Evolutionary conservation across 2,113 vertebrate species (phyloP).

Genomic region (Sciurus niger): DNA sequence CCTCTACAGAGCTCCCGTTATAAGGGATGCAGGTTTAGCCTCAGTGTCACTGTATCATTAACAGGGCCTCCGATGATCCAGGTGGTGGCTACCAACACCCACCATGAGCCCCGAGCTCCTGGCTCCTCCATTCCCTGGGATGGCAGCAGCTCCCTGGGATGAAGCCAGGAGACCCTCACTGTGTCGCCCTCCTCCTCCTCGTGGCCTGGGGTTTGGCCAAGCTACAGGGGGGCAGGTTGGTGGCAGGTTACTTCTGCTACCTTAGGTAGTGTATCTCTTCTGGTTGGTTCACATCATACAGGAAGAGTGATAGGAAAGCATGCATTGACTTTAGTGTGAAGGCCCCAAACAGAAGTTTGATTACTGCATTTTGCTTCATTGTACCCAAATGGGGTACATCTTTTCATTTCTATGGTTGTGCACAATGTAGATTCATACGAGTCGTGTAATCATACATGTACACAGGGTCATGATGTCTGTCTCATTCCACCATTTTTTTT

Average conservation of each 20-base stretch:
- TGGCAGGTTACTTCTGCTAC: neutral
- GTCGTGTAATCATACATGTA: too few relatives aligned
- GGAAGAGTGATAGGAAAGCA: neutral
- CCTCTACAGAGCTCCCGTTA: neutral
- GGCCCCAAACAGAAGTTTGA: neutral
- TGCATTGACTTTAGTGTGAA: neutral
- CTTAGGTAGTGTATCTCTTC: neutral
- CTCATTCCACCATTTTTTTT: too few relatives aligned
- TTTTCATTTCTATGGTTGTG: too few relatives aligned
- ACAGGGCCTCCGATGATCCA: neutral
- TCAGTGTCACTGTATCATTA: too few relatives aligned
- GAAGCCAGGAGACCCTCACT: neutral
- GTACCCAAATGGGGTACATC: too few relatives aligned
- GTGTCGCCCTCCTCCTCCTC: neutral
- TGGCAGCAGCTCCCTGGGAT: rapidly evolving
- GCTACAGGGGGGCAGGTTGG: rapidly evolving
- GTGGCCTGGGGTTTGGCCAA: rapidly evolving
- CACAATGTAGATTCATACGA: too few relatives aligned
- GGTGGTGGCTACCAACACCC: rapidly evolving
- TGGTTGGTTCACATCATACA: neutral
- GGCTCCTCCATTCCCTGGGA: rapidly evolving
- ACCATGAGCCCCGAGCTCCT: neutral
- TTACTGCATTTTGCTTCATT: neutral
- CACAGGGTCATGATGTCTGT: too few relatives aligned
- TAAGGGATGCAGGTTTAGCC: rapidly evolving